These are phyloP conservation scores for Tetrax tetrax DNA, from an alignment of 2,113 vertebrate species.

Conservation along the genomic window DNA sequence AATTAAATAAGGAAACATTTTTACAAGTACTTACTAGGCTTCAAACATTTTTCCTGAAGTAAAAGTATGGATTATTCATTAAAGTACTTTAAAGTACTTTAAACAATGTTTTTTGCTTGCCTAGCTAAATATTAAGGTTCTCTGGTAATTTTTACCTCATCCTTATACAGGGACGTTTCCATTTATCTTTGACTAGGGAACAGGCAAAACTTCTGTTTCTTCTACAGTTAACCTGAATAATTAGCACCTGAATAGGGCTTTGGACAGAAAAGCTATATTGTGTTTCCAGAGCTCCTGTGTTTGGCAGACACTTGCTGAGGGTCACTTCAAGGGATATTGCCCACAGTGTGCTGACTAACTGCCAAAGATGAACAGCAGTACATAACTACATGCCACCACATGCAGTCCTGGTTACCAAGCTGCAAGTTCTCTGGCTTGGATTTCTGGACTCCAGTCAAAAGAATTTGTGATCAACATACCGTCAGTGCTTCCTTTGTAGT, in stretches of 20 bases:
- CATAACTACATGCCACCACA: neutral
- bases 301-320: neutral
- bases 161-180: neutral
- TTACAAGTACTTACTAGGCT: neutral
- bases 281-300: neutral
- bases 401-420: neutral
- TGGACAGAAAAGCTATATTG: neutral
- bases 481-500: neutral
- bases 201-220: neutral
- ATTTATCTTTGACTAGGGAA: neutral
- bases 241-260: neutral
- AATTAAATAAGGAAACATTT: neutral
- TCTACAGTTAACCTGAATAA: neutral
- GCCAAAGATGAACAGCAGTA: neutral
- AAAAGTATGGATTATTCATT: neutral
- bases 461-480: neutral
- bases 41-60: neutral
- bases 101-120: neutral
- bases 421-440: neutral
- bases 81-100: neutral
- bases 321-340: neutral
- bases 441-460: neutral
- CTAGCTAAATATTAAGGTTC: neutral
- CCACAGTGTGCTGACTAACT: neutral
- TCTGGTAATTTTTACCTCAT: neutral